Conservation (phyloP, 2,113 vertebrate genomes). For the Carassius carassius region DNA sequence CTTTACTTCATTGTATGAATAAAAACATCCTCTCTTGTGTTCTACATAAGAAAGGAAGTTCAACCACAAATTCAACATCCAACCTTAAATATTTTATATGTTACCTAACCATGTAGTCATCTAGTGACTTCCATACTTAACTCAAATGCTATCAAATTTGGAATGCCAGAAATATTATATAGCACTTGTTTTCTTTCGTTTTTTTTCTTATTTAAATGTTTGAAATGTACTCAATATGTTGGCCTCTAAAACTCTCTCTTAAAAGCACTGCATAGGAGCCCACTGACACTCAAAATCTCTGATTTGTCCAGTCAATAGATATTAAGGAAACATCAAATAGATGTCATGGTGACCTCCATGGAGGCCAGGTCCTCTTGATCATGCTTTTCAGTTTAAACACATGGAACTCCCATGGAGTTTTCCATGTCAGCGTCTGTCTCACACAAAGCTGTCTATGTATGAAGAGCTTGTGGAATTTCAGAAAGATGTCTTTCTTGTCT, state of each 20-base stretch:
- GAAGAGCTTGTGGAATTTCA: constrained; percentile 36
- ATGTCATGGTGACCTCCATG: not conserved
- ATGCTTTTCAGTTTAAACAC: not conserved
- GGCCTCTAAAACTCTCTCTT: not conserved
- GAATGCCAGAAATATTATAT: not conserved
- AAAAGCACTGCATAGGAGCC: not conserved
- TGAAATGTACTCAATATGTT: not conserved
- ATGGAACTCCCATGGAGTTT: constrained; percentile 16
- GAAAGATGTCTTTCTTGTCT: not conserved
- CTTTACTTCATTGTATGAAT: not conserved
- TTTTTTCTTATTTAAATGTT: not conserved
- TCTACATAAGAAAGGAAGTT: not conserved
- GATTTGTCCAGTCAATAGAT: not conserved
- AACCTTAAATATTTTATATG: no score
- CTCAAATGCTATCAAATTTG: not conserved
- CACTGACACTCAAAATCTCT: not conserved
- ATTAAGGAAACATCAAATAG: constrained; percentile 21
- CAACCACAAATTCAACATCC: no score
- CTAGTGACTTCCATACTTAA: not conserved
- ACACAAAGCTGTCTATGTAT: constrained; percentile 35
- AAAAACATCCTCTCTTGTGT: not conserved
- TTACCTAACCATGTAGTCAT: not conserved
- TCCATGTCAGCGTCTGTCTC: constrained; percentile 3
- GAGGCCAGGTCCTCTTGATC: not conserved
- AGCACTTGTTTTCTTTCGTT: not conserved